phyloP scores from a whole-genome alignment of 2,113 vertebrate species.

The Dicerorhinus sumatrensis region DNA sequence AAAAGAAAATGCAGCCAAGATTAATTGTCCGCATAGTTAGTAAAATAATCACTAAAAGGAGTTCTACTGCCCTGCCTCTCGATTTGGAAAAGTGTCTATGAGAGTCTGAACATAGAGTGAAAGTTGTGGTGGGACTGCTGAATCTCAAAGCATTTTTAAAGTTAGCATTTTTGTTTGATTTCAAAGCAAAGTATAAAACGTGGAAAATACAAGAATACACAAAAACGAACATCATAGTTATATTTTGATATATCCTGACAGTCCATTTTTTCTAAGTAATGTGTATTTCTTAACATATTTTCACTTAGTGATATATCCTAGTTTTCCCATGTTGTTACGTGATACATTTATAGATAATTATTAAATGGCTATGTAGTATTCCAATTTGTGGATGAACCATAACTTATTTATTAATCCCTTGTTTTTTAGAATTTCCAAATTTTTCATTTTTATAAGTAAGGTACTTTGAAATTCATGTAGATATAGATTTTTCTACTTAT shows the following conservation, averaged over 20 bases:
- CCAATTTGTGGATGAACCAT: neutral
- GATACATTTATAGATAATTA: slow-evolving; percentile 3
- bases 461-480: neutral
- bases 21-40: neutral
- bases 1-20: neutral
- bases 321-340: slow-evolving; percentile 2
- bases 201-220: slow-evolving; percentile 17
- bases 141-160: neutral
- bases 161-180: slow-evolving; percentile 11
- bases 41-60: slow-evolving; percentile 1
- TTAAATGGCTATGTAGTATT: neutral
- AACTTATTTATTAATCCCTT: neutral
- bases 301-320: neutral
- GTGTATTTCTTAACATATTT: slow-evolving; percentile 26
- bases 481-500: neutral
- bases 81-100: neutral
- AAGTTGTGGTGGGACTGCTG: neutral
- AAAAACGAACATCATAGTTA: neutral
- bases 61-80: neutral
- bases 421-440: neutral
- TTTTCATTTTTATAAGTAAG: slow-evolving; percentile 21
- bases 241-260: neutral
- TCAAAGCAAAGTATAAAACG: slow-evolving; percentile 20
- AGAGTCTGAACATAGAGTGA: neutral
- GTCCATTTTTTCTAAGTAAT: neutral